Evolutionary conservation across 2,888 invertebrate species (phyloP), one percentile per base, ranked within the genome.

Genomic region (Cheilosia vulpina): DNA sequence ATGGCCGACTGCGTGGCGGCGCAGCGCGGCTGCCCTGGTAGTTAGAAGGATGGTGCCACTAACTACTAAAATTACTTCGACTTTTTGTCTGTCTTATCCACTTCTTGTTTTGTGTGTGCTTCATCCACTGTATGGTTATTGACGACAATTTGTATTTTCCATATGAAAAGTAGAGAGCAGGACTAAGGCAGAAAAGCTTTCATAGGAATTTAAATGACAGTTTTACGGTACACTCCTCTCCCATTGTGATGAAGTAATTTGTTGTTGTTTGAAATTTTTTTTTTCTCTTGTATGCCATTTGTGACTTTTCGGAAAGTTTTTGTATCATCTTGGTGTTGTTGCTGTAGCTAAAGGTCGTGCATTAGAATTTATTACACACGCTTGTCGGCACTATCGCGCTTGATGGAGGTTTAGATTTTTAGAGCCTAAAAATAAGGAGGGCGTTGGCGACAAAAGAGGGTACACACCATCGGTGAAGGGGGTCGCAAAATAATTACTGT

Each of bases 141-240:
- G 68, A 58, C 68, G 38, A 60, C 53, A 52, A 69, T 77, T 68
- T 57, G 78, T 52, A 24, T 24, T 19, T 47, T 47, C 4, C 21
- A 52, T 4, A 9, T 43, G 24, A 50, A 19, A 13, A 63, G 31
- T 9, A 31, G 41, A 24, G 47, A 52, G 2, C 41, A 41, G 9
- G 31, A 24, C 11, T n/a, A 43, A 47, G 24, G 21, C 21, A 65
- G 13, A 38, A 38, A 57, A 38, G 58, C 81, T 85, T 72, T 85
- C 76, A 81, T 58, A 81, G 76, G 76, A 81, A 85, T 77, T 85
- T 80, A 85, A 85, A 85, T 85, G 85, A 81, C 85, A 85, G 77
- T 77, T 77, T 71, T 72, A 45, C 77, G 52, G 72, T 68, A 5
- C 9, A 9, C 41, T 47, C 17, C 27, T n/a, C 21, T 24, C 24